These are phyloP conservation scores for Drosophila suboccidentalis DNA, from an alignment of 2,888 invertebrate genomes.

Conservation along the genomic window DNA sequence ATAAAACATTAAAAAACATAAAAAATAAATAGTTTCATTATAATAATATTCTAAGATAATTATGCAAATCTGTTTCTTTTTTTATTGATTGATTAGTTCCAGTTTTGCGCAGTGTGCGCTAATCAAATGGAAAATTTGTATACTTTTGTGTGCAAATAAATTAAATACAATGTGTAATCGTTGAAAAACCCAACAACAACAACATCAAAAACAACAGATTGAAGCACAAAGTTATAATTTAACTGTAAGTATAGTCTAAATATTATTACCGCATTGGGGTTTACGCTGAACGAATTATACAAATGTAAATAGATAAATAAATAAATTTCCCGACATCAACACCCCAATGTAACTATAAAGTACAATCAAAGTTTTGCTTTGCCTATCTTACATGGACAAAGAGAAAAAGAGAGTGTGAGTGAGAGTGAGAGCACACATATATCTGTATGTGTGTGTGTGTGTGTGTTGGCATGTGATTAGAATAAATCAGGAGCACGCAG, in stretches of 20 bases:
- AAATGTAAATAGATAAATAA: conserved; percentile 21
- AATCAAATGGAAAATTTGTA: conserved; percentile 67
- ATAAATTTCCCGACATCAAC: conserved; percentile 17
- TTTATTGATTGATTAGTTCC: conserved; percentile 6
- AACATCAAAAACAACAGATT: conserved; percentile 28
- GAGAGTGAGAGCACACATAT: conserved; percentile 1
- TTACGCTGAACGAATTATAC: conserved; percentile 26
- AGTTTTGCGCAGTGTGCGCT: conserved; percentile 42
- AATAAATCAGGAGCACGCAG: conserved; percentile 12
- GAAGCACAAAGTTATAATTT: conserved; percentile 43
- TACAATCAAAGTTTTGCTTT: conserved; percentile 8
- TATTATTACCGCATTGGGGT: conserved; percentile 28
- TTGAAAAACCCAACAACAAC: conserved; percentile 15
- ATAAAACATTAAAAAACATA: neutral
- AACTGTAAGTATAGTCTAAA: conserved; percentile 15
- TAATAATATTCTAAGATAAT: conserved; percentile 1
- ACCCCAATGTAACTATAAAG: neutral
- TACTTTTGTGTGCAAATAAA: conserved; percentile 55
- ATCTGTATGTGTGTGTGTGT: neutral
- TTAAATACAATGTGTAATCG: conserved; percentile 58
- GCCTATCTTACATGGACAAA: conserved; percentile 6
- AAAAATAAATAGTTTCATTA: neutral
- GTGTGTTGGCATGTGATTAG: conserved; percentile 15
- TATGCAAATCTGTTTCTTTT: neutral
- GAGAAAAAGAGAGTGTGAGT: conserved; percentile 9